Evolutionary conservation across 1,140 invertebrate species (phyloP).

Genomic region (Ganaspis sp.): DNA sequence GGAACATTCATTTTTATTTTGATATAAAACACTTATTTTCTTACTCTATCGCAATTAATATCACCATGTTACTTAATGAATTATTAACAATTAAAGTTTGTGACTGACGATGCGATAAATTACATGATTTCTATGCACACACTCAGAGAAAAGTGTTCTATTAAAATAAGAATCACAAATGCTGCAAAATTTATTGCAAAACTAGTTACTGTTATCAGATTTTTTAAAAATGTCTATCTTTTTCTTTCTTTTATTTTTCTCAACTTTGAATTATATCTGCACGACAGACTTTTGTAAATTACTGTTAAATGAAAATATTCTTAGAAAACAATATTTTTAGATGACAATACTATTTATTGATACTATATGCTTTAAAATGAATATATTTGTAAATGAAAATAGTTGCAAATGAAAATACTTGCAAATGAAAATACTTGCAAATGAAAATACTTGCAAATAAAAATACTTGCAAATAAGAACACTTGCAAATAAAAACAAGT

Average conservation of each 20-base stretch:
- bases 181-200: not conserved
- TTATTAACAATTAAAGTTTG: constrained; percentile 14
- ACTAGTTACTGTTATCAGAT: not conserved
- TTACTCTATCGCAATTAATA: constrained; percentile 37
- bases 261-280: no score
- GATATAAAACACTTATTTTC: constrained; percentile 53
- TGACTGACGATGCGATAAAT: not conserved
- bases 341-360: no score
- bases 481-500: no score
- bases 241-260: no score
- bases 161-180: not conserved
- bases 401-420: no score
- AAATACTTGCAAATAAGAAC: no score
- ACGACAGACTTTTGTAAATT: no score
- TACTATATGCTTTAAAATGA: not conserved
- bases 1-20: constrained; percentile 52
- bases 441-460: no score
- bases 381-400: no score
- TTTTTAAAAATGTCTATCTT: not conserved
- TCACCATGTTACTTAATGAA: constrained; percentile 22
- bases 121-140: constrained; percentile 17
- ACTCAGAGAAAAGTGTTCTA: not conserved
- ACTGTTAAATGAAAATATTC: no score
- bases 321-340: no score
- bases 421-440: no score